Percentiles rank a stretch among this genome's conserved stretches.
These are phyloP conservation scores for Eriosoma lanigerum DNA, from an alignment of 1,140 invertebrate species.

Conservation along the genomic window DNA sequence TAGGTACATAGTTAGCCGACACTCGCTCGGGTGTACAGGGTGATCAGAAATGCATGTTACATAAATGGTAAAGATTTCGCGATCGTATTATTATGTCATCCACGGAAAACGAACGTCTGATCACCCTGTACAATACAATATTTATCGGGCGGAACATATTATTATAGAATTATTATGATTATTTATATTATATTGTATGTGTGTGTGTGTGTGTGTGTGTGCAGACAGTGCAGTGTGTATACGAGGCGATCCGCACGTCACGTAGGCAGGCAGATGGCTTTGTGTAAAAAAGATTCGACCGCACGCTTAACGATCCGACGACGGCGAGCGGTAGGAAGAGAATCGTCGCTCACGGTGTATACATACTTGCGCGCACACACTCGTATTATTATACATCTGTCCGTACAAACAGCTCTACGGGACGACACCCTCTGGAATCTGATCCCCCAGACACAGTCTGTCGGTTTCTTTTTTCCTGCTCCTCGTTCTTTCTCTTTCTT, in stretches of 20 bases:
- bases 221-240: too few relatives aligned
- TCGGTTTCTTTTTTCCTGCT: background rate
- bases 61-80: too few relatives aligned
- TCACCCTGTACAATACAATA: too few relatives aligned
- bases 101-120: too few relatives aligned
- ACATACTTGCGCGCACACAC: background rate
- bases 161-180: too few relatives aligned
- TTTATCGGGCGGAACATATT: too few relatives aligned
- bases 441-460: slow-evolving; percentile 35
- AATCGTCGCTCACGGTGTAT: background rate
- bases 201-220: too few relatives aligned
- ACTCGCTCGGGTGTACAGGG: too few relatives aligned
- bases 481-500: background rate
- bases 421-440: slow-evolving; percentile 32
- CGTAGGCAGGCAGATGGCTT: slow-evolving; percentile 6
- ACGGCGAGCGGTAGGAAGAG: background rate
- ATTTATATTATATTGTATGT: too few relatives aligned
- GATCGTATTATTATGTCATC: too few relatives aligned
- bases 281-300: background rate
- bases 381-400: background rate
- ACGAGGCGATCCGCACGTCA: background rate
- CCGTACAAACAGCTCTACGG: background rate
- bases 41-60: too few relatives aligned
- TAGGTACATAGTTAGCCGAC: too few relatives aligned
- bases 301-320: slow-evolving; percentile 1